Base-by-base conservation (phyloP, 2,113 vertebrate genomes). In the Cisticola juncidis region DNA sequence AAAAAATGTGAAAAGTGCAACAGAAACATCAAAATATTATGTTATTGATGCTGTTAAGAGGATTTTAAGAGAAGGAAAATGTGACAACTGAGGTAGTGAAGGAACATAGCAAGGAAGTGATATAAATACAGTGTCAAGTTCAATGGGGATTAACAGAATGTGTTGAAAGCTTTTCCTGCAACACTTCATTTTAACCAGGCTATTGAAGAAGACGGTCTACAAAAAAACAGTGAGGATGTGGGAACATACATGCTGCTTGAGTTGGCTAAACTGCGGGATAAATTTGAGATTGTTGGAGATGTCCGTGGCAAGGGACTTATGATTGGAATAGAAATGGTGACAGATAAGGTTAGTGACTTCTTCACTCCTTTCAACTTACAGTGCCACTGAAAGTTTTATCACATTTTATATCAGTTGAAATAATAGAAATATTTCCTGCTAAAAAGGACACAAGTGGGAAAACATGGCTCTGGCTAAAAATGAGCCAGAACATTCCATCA, bases 301-400 rank as follows among this genome's bases (percentile, higher is more conserved):
- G 98, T 99, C 56, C 98, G 99, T 57, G 99, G 99, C 62, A 99
- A 99, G 95, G 99, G 99, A 65, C 98, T 99, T 66, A 98, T 98
- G 98, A 98, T 99, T 10, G 99, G 99, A 9, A 92, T 99, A 85
- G 99, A 99, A 96, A 99, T 99, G 99, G 99, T 99, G 65, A 98
- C 96, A 93, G 98, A 99, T 92, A 99, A 99, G 99, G 99, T 99
- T 89, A 74, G 97, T 92, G 78, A 50, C 50, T 40, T 23, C 31
- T 56, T 73, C 35, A 15, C 31, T 45, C 42, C 18, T 45, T 47
- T 45, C 24, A 33, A 12, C 50, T 56, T 74, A 38, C 14, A 33
- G 17, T 44, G 51, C 15, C 14, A 17, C 12, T 51, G 24, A 20
- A 58, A 26, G 23, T 40, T 91, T 42, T 54, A 44, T 33, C 53